These are phyloP conservation scores for Xenopus petersii DNA, from an alignment of 2,797 vertebrate genomes.

Conservation along the genomic window DNA sequence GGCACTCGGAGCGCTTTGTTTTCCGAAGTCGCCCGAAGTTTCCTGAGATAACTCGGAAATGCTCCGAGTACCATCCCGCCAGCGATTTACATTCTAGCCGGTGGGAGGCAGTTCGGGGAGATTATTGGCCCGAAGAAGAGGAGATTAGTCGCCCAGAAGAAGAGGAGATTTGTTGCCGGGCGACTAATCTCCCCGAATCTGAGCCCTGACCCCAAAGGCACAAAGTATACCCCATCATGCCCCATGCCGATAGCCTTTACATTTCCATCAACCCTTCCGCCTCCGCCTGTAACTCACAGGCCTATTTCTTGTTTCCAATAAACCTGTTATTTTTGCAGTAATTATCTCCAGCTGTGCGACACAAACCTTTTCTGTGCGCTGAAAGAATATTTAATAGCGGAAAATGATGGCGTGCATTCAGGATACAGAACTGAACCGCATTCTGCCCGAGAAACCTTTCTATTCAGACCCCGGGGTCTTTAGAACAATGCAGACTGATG, in stretches of 20 bases:
- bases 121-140: too few relatives aligned
- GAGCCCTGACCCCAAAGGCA: too few relatives aligned
- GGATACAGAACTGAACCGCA: background rate
- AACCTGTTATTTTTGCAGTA: conserved; percentile 1
- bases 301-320: background rate
- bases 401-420: background rate
- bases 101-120: too few relatives aligned
- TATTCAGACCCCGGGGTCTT: background rate
- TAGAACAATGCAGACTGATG: conserved; percentile 11
- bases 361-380: background rate
- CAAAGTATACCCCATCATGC: too few relatives aligned
- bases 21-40: too few relatives aligned
- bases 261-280: background rate
- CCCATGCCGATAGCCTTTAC: background rate
- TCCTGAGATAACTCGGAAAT: too few relatives aligned
- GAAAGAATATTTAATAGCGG: background rate
- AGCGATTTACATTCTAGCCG: too few relatives aligned
- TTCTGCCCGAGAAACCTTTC: background rate
- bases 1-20: too few relatives aligned
- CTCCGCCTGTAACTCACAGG: background rate
- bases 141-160: too few relatives aligned
- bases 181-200: too few relatives aligned
- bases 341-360: background rate
- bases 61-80: too few relatives aligned
- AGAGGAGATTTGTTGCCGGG: too few relatives aligned